These are phyloP conservation scores for Acrobasis suavella DNA, from an alignment of 2,888 invertebrate genomes.

Conservation along the genomic window DNA sequence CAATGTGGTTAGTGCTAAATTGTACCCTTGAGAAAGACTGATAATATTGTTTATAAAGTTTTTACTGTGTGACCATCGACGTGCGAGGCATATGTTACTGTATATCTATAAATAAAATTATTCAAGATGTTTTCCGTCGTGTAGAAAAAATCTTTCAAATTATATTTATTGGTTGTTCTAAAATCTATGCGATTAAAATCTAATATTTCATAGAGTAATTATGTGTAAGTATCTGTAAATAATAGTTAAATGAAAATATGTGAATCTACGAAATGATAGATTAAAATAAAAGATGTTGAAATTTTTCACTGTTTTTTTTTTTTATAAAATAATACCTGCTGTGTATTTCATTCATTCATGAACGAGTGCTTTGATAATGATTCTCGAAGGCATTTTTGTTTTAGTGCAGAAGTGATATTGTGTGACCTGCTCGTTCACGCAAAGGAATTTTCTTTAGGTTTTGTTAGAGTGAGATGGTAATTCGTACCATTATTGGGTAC, in stretches of 20 bases:
- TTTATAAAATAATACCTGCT: too few relatives aligned
- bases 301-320: slow-evolving; percentile 39
- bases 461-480: too few relatives aligned
- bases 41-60: slow-evolving; percentile 48
- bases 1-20: slow-evolving; percentile 47
- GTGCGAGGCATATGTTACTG: slow-evolving; percentile 9
- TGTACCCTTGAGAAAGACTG: slow-evolving; percentile 70
- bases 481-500: too few relatives aligned
- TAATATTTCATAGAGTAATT: slow-evolving; percentile 18
- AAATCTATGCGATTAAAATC: slow-evolving; percentile 15
- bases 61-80: slow-evolving; percentile 34
- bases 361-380: too few relatives aligned
- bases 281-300: slow-evolving; percentile 61
- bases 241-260: slow-evolving; percentile 43
- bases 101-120: slow-evolving; percentile 7
- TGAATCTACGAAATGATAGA: slow-evolving; percentile 50
- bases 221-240: slow-evolving; percentile 47
- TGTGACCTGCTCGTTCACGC: too few relatives aligned
- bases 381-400: too few relatives aligned
- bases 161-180: slow-evolving; percentile 12
- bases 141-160: background rate
- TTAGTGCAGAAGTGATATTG: too few relatives aligned
- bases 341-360: too few relatives aligned
- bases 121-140: slow-evolving; percentile 14
- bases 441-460: too few relatives aligned